phyloP scores from a whole-genome alignment of 2,113 vertebrate genomes.

The Struthidea cinerea region DNA sequence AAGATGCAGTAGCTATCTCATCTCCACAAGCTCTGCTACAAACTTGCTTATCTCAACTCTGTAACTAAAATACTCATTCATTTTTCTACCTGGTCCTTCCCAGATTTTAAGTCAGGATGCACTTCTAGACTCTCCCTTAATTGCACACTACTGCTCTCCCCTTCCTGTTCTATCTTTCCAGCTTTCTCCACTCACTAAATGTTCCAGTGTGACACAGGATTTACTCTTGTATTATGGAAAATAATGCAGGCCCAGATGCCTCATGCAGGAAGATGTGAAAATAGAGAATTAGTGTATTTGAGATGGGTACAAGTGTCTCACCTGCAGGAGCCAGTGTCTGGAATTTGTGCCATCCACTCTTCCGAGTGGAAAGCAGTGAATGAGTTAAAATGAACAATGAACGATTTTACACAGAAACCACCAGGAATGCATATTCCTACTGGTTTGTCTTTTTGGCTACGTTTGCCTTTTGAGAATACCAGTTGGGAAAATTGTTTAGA shows the following conservation, averaged over 20 bases:
- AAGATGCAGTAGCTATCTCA: background rate
- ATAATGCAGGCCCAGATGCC: background rate
- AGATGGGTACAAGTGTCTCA: background rate
- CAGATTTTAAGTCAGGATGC: background rate
- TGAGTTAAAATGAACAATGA: constrained; percentile 52
- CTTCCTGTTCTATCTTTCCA: background rate
- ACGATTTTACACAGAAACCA: constrained; percentile 52
- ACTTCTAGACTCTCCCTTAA: background rate
- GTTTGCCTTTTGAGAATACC: constrained; percentile 44
- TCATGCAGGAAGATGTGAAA: background rate
- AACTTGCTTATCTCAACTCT: background rate
- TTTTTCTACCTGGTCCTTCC: background rate
- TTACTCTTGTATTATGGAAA: background rate
- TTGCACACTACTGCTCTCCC: background rate
- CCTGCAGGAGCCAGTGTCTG: background rate
- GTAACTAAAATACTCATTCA: background rate
- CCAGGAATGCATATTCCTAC: constrained; percentile 44
- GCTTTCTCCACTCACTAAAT: background rate
- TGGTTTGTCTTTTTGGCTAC: constrained; percentile 38
- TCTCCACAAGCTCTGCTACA: background rate
- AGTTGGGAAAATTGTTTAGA: constrained; percentile 46
- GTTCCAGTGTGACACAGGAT: background rate
- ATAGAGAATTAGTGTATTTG: background rate
- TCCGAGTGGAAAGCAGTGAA: background rate
- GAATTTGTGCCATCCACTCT: background rate